phyloP scores from a whole-genome alignment of 2,888 invertebrate species.

The Aspidiotus destructor region DNA sequence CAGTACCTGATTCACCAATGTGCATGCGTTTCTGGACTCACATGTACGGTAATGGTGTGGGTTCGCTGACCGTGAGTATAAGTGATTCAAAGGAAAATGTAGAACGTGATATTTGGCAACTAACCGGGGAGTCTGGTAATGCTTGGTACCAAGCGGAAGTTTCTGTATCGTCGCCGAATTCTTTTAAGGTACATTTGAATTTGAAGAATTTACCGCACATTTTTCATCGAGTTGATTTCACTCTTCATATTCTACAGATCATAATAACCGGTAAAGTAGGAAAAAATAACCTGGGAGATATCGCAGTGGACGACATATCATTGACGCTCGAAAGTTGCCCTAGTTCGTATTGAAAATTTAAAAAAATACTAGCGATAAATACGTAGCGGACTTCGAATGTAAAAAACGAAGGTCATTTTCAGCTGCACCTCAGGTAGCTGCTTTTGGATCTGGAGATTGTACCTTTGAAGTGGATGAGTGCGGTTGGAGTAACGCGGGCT shows the following conservation, averaged over 20 bases:
- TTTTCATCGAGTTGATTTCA: too few relatives aligned
- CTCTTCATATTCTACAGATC: conserved; percentile 41
- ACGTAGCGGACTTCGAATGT: background rate
- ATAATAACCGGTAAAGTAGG: conserved; percentile 49
- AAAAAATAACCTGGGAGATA: conserved; percentile 48
- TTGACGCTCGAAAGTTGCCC: conserved; percentile 49
- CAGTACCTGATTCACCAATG: conserved; percentile 44
- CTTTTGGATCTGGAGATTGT: conserved; percentile 46
- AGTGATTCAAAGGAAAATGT: conserved; percentile 42
- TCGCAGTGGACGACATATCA: conserved; percentile 50
- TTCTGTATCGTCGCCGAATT: conserved; percentile 46
- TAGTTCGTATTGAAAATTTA: conserved; percentile 41
- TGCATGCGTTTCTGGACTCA: conserved; percentile 52
- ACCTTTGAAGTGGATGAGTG: conserved; percentile 53
- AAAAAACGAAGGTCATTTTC: background rate
- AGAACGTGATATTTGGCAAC: conserved; percentile 46
- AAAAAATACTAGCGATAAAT: background rate
- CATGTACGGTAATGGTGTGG: conserved; percentile 51
- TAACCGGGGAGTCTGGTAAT: conserved; percentile 50
- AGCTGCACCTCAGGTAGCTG: conserved; percentile 48
- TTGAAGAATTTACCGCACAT: too few relatives aligned
- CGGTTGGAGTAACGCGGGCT: conserved; percentile 47
- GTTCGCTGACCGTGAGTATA: conserved; percentile 45
- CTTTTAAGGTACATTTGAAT: conserved; percentile 41
- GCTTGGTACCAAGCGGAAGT: conserved; percentile 52